phyloP scores from a whole-genome alignment of 2,113 vertebrate species.

The Nansenia antarctica region DNA sequence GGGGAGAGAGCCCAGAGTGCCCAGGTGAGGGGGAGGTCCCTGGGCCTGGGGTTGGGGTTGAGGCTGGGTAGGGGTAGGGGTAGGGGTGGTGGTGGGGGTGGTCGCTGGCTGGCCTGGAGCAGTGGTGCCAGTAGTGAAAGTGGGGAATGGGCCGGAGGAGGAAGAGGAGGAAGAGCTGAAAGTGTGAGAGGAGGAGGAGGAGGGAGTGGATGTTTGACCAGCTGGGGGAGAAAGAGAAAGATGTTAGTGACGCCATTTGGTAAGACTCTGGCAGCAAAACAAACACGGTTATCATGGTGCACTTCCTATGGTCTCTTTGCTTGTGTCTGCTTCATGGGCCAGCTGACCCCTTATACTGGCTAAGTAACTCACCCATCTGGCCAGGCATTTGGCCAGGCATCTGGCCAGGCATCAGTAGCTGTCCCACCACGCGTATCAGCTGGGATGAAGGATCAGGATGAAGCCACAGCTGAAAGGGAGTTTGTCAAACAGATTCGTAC shows the following conservation, averaged over 20 bases:
- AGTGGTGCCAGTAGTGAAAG: slow-evolving; percentile 54
- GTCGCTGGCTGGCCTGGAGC: too few relatives aligned
- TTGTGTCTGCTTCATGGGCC: too few relatives aligned
- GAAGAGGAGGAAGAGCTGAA: slow-evolving; percentile 52
- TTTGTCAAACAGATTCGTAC: too few relatives aligned
- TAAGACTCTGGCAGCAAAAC: too few relatives aligned
- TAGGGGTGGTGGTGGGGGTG: slow-evolving; percentile 34
- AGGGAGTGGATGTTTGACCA: slow-evolving; percentile 51
- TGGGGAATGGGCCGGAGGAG: slow-evolving; percentile 50
- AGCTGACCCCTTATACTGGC: too few relatives aligned
- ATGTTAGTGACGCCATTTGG: neutral
- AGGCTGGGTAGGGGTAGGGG: slow-evolving; percentile 24
- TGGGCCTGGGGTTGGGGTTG: slow-evolving; percentile 47
- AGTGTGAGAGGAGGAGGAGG: slow-evolving; percentile 49
- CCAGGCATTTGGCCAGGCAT: slow-evolving; percentile 81
- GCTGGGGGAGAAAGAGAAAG: slow-evolving; percentile 40
- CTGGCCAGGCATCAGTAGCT: slow-evolving; percentile 75
- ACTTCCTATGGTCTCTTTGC: too few relatives aligned
- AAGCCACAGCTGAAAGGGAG: too few relatives aligned
- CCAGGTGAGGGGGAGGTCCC: slow-evolving; percentile 65
- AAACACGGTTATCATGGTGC: too few relatives aligned
- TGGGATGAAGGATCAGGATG: too few relatives aligned
- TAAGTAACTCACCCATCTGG: slow-evolving; percentile 59
- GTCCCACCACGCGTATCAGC: slow-evolving; percentile 91
- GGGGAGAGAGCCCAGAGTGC: slow-evolving; percentile 84